A percentile compares a stretch with the other conserved stretches of the same genome.
These are phyloP conservation scores for Hippopotamus amphibius DNA, from an alignment of 2,113 vertebrate species.

Conservation along the genomic window DNA sequence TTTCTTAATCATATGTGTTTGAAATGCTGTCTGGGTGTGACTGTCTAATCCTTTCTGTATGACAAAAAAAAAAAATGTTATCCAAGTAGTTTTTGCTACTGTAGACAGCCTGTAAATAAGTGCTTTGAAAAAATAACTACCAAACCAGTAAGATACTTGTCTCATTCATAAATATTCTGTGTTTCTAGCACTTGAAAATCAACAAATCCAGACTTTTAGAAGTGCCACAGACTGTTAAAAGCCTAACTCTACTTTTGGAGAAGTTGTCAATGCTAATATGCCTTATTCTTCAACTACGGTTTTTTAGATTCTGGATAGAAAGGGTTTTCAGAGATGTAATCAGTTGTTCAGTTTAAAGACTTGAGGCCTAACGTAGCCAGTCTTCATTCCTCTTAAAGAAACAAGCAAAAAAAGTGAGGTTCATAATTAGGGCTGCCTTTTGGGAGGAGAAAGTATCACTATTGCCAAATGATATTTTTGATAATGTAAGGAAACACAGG, in stretches of 20 bases:
- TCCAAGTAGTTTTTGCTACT: constrained; percentile 52
- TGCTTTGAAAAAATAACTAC: constrained; percentile 47
- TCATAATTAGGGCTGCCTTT: constrained; percentile 35
- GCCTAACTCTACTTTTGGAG: constrained; percentile 56
- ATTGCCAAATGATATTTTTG: constrained; percentile 74
- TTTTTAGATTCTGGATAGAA: constrained; percentile 59
- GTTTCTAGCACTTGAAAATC: constrained; percentile 67
- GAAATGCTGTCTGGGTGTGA: background rate
- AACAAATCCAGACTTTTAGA: constrained; percentile 48
- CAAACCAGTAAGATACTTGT: constrained; percentile 41
- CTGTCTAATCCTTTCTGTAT: background rate
- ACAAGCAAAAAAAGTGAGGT: constrained; percentile 14
- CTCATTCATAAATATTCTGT: background rate
- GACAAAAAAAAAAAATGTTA: background rate
- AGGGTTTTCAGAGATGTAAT: constrained; percentile 42
- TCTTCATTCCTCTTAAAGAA: constrained; percentile 44
- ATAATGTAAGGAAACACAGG: constrained; percentile 64
- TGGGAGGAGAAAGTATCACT: constrained; percentile 35
- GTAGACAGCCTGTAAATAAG: constrained; percentile 49
- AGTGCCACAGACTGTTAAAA: constrained; percentile 76
- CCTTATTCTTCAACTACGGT: constrained; percentile 76
- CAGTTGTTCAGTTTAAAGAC: constrained; percentile 53
- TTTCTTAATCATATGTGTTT: constrained; percentile 4
- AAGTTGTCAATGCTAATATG: constrained; percentile 65
- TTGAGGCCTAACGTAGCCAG: constrained; percentile 9